Base-by-base conservation (phyloP, 2,888 invertebrate species). In the Apamea epomidion region DNA sequence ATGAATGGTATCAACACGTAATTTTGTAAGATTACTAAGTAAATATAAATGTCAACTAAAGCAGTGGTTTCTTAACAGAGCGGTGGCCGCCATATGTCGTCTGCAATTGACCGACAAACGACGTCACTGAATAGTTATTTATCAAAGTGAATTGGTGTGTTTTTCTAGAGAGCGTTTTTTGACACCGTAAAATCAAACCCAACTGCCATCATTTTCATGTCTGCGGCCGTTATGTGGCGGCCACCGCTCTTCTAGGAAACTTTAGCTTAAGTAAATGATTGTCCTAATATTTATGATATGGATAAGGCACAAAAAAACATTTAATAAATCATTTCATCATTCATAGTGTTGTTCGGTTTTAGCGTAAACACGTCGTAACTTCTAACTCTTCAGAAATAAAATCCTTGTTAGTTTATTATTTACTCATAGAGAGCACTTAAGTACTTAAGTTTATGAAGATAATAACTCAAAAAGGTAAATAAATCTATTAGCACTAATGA, bases 401-500 rank as follows among this genome's bases (percentile, higher is more conserved):
- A 67, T 70, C 25, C 25, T 69, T 64, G 2, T 58, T 29, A 51
- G 62, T 74, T 73, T 69, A 29, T 65, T 58, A 58, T 84, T 54
- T 64, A 64, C 0, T 71, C 5, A 12, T n/a, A 62, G 25, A 58
- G 25, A 42, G 62, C 64, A 73, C 54, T 82, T 51, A 58, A 42
- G 25, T 45, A 60, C 51, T 81, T 7, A 45, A 0, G 78, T 62
- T 37, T 32, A 78, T 78, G 18, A 73, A 74, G 32, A 60, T 54
- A 65, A 71, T 71, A 32, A 48, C 29, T 80, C 6, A 29, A 76
- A 82, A 78, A 78, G 37, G 8, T 71, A 74, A 70, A 67, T 67
- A 71, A 75, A 67, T 65, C 42, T 76, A 70, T 45, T 67, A 67
- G 67, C 37, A 32, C 58, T 80, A 77, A 85, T 65, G 42, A 72